phyloP scores from a whole-genome alignment of 2,888 invertebrate genomes.

The Camptogramma bilineatum region DNA sequence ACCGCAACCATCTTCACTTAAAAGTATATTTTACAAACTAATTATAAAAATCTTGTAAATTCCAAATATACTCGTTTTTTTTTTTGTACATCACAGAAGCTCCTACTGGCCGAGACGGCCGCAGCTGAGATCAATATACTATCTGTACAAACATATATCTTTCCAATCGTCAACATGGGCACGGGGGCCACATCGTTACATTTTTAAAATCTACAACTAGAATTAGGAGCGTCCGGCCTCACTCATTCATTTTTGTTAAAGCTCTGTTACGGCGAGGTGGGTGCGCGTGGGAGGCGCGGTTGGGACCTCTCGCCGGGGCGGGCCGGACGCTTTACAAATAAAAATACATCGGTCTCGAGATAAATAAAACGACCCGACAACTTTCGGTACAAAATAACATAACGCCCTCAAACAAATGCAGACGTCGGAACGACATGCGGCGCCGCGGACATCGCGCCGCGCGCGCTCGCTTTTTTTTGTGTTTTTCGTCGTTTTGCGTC shows the following conservation, averaged over 20 bases:
- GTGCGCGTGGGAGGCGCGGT: conserved; percentile 7
- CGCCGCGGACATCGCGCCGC: conserved; percentile 48
- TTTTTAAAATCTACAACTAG: conserved; percentile 78
- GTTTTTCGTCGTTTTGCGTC: conserved; percentile 72
- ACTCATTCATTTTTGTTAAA: conserved; percentile 65
- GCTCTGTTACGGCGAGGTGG: conserved; percentile 64
- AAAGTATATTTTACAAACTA: conserved; percentile 82
- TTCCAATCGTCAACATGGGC: conserved; percentile 78
- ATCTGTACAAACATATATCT: conserved; percentile 83
- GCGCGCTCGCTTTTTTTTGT: conserved; percentile 66
- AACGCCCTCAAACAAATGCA: conserved; percentile 71
- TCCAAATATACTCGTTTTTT: conserved; percentile 80
- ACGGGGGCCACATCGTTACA: conserved; percentile 73
- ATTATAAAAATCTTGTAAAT: conserved; percentile 85
- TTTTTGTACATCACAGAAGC: conserved; percentile 84
- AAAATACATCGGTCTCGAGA: conserved; percentile 80
- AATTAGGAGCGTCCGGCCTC: conserved; percentile 62
- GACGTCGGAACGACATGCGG: conserved; percentile 48
- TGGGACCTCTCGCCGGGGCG: conserved; percentile 39
- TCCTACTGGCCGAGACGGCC: conserved; percentile 66
- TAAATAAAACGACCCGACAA: conserved; percentile 78
- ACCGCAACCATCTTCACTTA: conserved; percentile 74
- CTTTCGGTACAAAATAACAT: conserved; percentile 58
- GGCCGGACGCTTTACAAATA: conserved; percentile 48
- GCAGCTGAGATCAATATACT: conserved; percentile 82